Conservation (phyloP, 1,140 invertebrate genomes). For the Aethina tumida region DNA sequence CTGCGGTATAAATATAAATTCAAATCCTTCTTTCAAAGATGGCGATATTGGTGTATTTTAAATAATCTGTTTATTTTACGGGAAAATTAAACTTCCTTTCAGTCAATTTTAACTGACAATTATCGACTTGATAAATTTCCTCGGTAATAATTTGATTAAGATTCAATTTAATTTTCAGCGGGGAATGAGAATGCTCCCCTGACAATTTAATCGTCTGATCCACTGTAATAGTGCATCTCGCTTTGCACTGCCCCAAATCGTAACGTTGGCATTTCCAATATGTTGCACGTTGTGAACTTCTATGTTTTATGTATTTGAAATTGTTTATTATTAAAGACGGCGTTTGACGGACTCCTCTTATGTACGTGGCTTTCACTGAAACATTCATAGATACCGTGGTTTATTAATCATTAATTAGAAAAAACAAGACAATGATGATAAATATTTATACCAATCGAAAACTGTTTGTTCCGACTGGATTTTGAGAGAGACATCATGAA, state of each 20-base stretch:
- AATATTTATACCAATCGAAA: too few relatives aligned
- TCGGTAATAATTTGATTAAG: background rate
- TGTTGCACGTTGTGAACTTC: constrained; percentile 20
- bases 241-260: constrained; percentile 23
- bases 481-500: too few relatives aligned
- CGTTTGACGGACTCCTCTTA: constrained; percentile 18
- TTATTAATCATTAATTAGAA: too few relatives aligned
- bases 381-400: constrained; percentile 6
- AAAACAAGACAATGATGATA: too few relatives aligned
- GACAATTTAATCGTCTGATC: constrained; percentile 24
- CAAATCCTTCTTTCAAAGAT: too few relatives aligned
- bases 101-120: too few relatives aligned
- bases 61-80: too few relatives aligned
- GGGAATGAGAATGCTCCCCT: constrained; percentile 20
- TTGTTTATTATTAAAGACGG: constrained; percentile 22
- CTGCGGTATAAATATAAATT: too few relatives aligned
- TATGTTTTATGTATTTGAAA: constrained; percentile 28
- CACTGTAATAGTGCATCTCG: constrained; percentile 21
- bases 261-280: constrained; percentile 32
- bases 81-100: too few relatives aligned
- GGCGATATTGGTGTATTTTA: too few relatives aligned
- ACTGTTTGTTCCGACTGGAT: too few relatives aligned
- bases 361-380: constrained; percentile 24
- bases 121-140: too few relatives aligned
- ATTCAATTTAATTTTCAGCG: background rate